Evolutionary conservation across 2,113 vertebrate genomes (phyloP), one percentile per base, ranked within the genome.

Genomic region (Halichoerus grypus): DNA sequence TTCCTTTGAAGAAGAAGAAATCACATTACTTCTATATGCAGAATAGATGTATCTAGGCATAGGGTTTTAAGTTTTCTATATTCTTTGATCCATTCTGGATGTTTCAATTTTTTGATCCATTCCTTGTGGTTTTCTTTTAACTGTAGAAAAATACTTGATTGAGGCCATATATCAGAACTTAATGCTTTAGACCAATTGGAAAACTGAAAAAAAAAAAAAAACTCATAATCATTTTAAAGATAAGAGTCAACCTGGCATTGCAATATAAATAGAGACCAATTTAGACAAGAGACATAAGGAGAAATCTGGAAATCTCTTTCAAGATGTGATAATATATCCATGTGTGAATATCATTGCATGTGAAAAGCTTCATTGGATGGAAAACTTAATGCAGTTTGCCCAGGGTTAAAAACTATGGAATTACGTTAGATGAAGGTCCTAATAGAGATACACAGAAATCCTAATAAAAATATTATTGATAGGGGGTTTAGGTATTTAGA

Each of bases 221-320:
- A n/a, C 4, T 63, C 51, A 11, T 67, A 55, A 81, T 94, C 69
- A 67, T 59, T 49, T 21, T 82, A n/a, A 9, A 96, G 82, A 82
- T 97, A 74, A 15, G 0, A 87, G 33, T 74, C 46, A 83, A 91
- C 61, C 39, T 90, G 87, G 49, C 10, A 79, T 80, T 79, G 59
- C 77, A 86, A 93, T 94, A 95, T 36, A 97, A 24, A n/a, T 57
- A 97, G 61, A 93, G 87, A 91, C 26, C 87, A 22, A 55, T 97
- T 95, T 95, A 89, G 18, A 14, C 71, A 97, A 82, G 87, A 98
- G 86, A 81, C 81, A 71, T 95, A 88, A 76, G 79, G 93, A 74
- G 19, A 97, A 91, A 39, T 90, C n/a, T 76, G 57, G 94, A 74
- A 96, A 81, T 42, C 11, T 87, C 92, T 98, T 87, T 88, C 94